phyloP scores from a whole-genome alignment of 2,113 vertebrate species.

The Plecturocebus donacophilus region DNA sequence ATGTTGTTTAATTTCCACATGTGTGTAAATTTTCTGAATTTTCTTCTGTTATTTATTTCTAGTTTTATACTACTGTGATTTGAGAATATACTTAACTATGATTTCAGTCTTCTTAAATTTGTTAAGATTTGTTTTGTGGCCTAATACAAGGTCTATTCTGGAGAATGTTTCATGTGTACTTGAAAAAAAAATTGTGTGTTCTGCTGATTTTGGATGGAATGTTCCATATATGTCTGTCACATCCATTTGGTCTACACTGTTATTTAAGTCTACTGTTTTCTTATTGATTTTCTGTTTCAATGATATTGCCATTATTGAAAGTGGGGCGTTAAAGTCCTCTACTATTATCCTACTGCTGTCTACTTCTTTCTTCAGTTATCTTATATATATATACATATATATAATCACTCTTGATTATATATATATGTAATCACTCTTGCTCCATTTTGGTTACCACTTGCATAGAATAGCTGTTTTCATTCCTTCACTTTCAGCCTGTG shows the following conservation, averaged over 20 bases:
- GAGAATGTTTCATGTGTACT: not conserved
- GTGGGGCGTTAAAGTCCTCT: not conserved
- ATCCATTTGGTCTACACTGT: not conserved
- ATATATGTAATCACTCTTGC: not conserved
- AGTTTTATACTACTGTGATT: too few relatives aligned
- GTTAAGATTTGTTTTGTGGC: not conserved
- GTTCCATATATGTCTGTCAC: not conserved
- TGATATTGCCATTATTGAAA: not conserved
- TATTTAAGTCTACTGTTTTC: not conserved
- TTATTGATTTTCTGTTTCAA: not conserved
- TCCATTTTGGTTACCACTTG: not conserved
- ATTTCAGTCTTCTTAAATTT: not conserved
- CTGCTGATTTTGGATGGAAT: not conserved
- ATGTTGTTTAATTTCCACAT: too few relatives aligned
- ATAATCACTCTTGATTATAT: too few relatives aligned
- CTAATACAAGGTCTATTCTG: not conserved
- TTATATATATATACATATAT: not conserved
- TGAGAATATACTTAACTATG: not conserved
- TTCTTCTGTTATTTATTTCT: too few relatives aligned
- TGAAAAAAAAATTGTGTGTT: not conserved
- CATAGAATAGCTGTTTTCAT: not conserved
- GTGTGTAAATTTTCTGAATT: too few relatives aligned
- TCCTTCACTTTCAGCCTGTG: not conserved
- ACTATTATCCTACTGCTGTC: not conserved
- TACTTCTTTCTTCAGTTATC: not conserved